Base-by-base conservation (phyloP, 1,140 invertebrate species). In the Capitella teleta region DNA sequence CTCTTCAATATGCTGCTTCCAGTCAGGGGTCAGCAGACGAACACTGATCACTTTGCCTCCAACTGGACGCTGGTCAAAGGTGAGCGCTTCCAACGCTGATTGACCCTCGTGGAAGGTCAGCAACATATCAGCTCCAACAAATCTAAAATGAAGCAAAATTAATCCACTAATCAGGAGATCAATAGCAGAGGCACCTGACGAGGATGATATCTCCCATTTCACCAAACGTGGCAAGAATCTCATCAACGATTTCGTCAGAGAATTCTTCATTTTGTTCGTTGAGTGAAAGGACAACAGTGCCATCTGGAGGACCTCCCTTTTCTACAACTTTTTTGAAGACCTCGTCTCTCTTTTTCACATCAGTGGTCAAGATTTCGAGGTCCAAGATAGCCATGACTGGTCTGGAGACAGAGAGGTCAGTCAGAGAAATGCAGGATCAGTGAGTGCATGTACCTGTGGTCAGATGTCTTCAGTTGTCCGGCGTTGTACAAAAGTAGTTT, bases 391-490 rank as follows among this genome's bases (percentile, higher is more conserved):
- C 86, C 55, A 94, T 82, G 0, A 98, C 91, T 10, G 93, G 92
- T 49, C 74, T 74, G 54, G 18, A 48, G n/a, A 58, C 52, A 51
- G n/a, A 46, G 54, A 48, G 47, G 37, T 14, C 21, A 16, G 1
- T 30, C 28, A 44, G 21, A 43, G 21, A 26, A 6, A 28, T 19
- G 32, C 5, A 1, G 23, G 26, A 18, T 49, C 12, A 25, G 43
- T 28, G 8, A n/a, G 3, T 30, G 25, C 14, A 32, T 14, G 8
- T 18, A 73, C 73, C 91, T 78, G 74, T 98, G 95, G 75, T 99
- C 95, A 63, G 93, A 98, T 64, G 96, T 94, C 69, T 96, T 96
- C 38, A 98, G 74, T 71, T 98, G 91, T 5, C 88, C 86, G 55
- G 88, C 75, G 0, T 91, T 88, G 68, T 98, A 98, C 70, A 87